Evolutionary conservation across 2,888 invertebrate species (phyloP), one percentile per base, ranked within the genome.

Genomic region (Diabrotica balteata): DNA sequence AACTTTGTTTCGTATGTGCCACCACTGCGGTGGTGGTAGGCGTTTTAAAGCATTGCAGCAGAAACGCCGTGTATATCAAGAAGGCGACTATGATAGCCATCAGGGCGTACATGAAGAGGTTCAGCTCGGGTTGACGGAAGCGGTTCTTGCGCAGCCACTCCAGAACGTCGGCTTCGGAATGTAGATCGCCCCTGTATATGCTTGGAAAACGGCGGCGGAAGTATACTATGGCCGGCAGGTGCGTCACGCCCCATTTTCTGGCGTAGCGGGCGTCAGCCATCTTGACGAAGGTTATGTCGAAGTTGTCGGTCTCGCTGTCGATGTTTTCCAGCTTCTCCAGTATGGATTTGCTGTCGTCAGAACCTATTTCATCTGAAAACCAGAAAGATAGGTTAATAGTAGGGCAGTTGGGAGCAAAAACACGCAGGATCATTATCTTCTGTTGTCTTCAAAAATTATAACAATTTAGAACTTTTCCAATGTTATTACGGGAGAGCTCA

Each of bases 121-220:
- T 96, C 53, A 96, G 85, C 83, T 96, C 96, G 0, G 96, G 96
- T 80, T 95, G 95, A 60, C 95, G 90, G 87, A 95, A 96, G 76
- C 96, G 89, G 83, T 96, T 96, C 85, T 96, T 96, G 77, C 95
- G 90, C 74, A 96, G 86, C 96, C 96, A 96, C 78, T 96, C 96
- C 72, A 96, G 85, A 17, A 96, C 95, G 82, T 95, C 94, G 7
- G 90, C 89, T 84, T 95, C 96, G 59, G 90, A 90, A 83, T 91
- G 89, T 70, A 96, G 84, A 78, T 95, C 93, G 76, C 96, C 96
- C 67, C 73, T 72, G 80, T 92, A 96, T 84, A 96, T 96, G 85
- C 95, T 95, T 2, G 96, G 96, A 85, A 96, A 96, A 79, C 95
- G 88, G 82, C 93, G 91, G 59, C 96, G 88, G 84, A 96, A 96